Base-by-base conservation (phyloP, 2,888 invertebrate species). In the Leptinotarsa juncta region DNA sequence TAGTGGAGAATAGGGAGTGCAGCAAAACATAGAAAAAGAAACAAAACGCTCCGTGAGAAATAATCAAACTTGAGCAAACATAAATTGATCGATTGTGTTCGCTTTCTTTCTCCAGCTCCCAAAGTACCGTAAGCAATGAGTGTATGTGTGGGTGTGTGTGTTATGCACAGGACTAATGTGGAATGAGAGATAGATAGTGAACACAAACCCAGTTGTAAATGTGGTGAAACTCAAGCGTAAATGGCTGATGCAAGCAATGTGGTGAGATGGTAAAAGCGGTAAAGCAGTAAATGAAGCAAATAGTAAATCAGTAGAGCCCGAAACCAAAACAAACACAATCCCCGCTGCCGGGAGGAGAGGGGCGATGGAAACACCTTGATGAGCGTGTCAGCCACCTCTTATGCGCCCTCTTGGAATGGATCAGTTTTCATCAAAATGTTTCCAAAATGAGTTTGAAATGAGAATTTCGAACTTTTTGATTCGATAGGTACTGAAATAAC, bases 341-440 rank as follows among this genome's bases (percentile, higher is more conserved):
- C 87, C 87, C 86, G 87, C 87, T 87, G 78, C 84, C 81, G 83
- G 82, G 79, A 82, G 81, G 82, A 82, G 83, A 81, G 84, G 83
- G 82, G 83, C 81, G 81, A 86, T 87, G 89, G 89, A 90, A 89
- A 89, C 89, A 89, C 89, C 88, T 89, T 89, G 89, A 89, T 89
- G 81, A 88, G 84, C 84, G 85, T 85, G 83, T 86, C 86, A 87
- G 85, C 86, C 87, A 87, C 87, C 86, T 84, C 84, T 81, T 81
- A 82, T 83, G 82, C 85, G 82, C 77, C 79, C 77, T 78, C 77
- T 80, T 78, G 74, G 78, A 20, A 71, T 65, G 32, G 42, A 53
- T 42, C 32, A 68, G 51, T 67, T 72, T 80, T 85, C 88, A 88
- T 89, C 89, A 89, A 89, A 89, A 88, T 89, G 88, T 89, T 89